phyloP scores from a whole-genome alignment of 2,113 vertebrate species.

The Coptodon rendalli region DNA sequence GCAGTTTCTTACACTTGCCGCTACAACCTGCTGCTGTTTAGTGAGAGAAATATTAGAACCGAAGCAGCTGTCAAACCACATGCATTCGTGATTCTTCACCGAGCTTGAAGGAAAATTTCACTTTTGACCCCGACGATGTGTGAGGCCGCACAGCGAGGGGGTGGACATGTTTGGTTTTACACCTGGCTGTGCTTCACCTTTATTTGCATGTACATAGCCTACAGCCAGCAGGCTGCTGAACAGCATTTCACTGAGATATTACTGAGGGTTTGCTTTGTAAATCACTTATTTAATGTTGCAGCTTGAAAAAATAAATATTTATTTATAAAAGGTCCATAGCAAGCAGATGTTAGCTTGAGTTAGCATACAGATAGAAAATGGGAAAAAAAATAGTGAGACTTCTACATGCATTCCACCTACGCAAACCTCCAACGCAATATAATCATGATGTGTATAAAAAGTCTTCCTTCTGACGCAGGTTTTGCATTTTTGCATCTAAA shows the following conservation, averaged over 20 bases:
- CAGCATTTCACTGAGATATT: background rate
- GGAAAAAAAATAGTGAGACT: background rate
- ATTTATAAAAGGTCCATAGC: background rate
- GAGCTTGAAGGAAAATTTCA: background rate
- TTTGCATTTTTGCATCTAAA: background rate
- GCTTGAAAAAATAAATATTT: background rate
- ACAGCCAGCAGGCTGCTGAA: background rate
- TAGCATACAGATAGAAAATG: background rate
- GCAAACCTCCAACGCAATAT: background rate
- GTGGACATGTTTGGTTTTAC: background rate
- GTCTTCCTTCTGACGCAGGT: background rate
- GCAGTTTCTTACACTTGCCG: background rate
- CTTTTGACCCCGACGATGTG: constrained; percentile 35
- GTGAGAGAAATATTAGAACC: background rate
- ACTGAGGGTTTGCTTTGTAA: background rate
- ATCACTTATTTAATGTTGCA: background rate
- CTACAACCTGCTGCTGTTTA: background rate
- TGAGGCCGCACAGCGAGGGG: background rate
- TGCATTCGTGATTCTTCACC: background rate
- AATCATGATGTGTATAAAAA: rapidly evolving
- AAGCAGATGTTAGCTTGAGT: background rate
- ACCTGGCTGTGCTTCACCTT: background rate
- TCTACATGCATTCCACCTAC: background rate
- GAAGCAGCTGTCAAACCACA: background rate
- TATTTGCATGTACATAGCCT: background rate